Percentiles rank a stretch among this genome's conserved stretches.
Evolutionary conservation across 2,113 vertebrate species (phyloP).

Genomic region (Entelurus aequoreus): DNA sequence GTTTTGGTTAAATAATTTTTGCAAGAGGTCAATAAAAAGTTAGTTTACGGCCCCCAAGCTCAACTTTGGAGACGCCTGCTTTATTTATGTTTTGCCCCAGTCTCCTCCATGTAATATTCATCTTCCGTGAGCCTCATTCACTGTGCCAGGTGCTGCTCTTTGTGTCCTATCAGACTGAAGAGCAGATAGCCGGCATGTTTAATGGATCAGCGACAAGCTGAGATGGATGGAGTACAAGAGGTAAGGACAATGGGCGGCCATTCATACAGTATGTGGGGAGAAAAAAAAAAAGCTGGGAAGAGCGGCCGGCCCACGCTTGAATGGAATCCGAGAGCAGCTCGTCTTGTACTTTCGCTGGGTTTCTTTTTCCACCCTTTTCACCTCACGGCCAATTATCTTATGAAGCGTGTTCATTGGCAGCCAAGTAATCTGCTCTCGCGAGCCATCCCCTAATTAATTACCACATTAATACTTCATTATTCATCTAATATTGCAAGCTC

Average conservation of each 20-base stretch:
- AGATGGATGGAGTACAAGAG: slow-evolving; percentile 60
- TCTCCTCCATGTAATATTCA: neutral
- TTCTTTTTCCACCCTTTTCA: slow-evolving; percentile 3
- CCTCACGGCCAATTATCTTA: neutral
- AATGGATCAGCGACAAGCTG: slow-evolving; percentile 57
- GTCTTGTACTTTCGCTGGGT: slow-evolving; percentile 39
- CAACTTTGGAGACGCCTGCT: neutral
- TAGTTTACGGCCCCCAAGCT: no score
- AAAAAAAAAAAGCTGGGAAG: slow-evolving; percentile 53
- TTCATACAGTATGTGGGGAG: slow-evolving; percentile 34
- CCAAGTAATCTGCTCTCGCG: no score
- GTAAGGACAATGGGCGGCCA: slow-evolving; percentile 57
- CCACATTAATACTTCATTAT: no score
- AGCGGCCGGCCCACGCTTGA: slow-evolving; percentile 48
- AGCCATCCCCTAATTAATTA: no score
- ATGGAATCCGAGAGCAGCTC: slow-evolving; percentile 41
- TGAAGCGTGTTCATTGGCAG: neutral
- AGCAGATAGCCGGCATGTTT: slow-evolving; percentile 52
- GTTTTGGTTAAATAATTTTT: no score
- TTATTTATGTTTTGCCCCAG: neutral
- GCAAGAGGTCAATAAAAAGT: no score
- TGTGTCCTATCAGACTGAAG: slow-evolving; percentile 22
- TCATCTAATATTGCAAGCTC: no score
- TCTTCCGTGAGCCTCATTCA: no score
- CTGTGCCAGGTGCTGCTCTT: slow-evolving; percentile 26